Conservation (phyloP, 2,888 invertebrate species). For the Artemia sp. region DNA sequence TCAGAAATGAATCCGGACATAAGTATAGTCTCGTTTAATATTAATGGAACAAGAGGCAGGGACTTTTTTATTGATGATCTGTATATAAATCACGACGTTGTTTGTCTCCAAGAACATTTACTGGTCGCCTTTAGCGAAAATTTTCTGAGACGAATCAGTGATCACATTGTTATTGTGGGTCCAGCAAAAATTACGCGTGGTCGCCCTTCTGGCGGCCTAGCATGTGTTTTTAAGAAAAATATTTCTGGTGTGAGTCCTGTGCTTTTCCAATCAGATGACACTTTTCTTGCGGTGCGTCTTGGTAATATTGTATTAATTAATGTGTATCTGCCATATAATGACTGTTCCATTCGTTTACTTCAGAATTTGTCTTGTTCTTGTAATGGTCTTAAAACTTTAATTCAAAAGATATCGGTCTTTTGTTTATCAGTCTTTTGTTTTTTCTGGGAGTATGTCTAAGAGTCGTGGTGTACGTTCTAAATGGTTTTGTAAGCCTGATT, state of each 20-base stretch:
- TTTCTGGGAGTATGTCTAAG: no score
- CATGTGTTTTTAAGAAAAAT: constrained; percentile 9
- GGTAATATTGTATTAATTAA: constrained; percentile 9
- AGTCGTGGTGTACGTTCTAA: no score
- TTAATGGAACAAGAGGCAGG: no score
- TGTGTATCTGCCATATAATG: constrained; percentile 5
- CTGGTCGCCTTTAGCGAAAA: background rate
- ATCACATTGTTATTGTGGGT: constrained; percentile 1
- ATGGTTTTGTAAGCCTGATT: no score
- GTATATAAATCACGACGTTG: background rate
- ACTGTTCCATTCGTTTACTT: background rate
- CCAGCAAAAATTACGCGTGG: constrained; percentile 13
- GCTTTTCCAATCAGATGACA: constrained; percentile 12
- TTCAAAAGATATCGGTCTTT: no score
- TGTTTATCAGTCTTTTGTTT: no score
- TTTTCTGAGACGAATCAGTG: constrained; percentile 8
- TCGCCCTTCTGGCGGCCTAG: constrained; percentile 10
- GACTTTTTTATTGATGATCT: constrained; percentile 12
- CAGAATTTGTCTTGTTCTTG: constrained; percentile 4
- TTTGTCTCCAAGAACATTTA: constrained; percentile 4
- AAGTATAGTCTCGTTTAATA: no score
- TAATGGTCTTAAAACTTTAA: no score
- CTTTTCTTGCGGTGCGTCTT: constrained; percentile 5
- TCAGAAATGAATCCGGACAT: no score
- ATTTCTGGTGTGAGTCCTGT: constrained; percentile 9